These are phyloP conservation scores for Eulithis prunata DNA, from an alignment of 2,888 invertebrate genomes.

Conservation along the genomic window DNA sequence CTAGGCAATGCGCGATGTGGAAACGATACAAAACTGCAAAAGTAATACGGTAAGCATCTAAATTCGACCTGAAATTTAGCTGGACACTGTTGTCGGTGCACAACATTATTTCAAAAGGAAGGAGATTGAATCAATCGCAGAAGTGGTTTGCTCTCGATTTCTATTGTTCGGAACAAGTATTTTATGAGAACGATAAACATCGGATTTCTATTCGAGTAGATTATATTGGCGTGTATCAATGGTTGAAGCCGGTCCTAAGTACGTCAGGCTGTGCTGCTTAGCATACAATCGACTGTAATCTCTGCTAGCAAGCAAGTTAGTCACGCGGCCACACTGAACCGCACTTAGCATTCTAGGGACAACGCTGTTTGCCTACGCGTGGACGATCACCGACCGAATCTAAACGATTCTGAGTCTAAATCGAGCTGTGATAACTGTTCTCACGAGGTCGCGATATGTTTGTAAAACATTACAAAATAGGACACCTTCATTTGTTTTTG, in stretches of 20 bases:
- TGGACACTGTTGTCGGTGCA: neutral
- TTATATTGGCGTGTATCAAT: slow-evolving; percentile 44
- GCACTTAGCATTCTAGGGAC: slow-evolving; percentile 69
- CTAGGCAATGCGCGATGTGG: slow-evolving; percentile 26
- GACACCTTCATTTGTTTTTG: slow-evolving; percentile 45
- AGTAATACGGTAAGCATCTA: neutral
- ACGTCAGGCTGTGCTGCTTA: slow-evolving; percentile 58
- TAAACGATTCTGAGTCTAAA: slow-evolving; percentile 52
- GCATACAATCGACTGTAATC: slow-evolving; percentile 80
- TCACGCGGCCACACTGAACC: slow-evolving; percentile 74
- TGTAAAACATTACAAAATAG: slow-evolving; percentile 68
- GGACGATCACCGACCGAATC: slow-evolving; percentile 65
- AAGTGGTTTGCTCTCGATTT: slow-evolving; percentile 23
- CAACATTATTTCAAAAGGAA: slow-evolving; percentile 14
- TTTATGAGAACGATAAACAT: slow-evolving; percentile 35
- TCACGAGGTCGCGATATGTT: slow-evolving; percentile 74
- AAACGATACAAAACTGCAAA: slow-evolving; percentile 18
- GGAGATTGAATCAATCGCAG: slow-evolving; percentile 13
- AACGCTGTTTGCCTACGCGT: slow-evolving; percentile 67
- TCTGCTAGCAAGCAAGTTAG: slow-evolving; percentile 72
- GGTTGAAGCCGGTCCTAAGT: slow-evolving; percentile 39
- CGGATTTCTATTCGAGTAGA: slow-evolving; percentile 31
- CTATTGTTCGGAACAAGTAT: slow-evolving; percentile 28
- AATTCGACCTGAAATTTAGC: neutral
- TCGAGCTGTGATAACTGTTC: slow-evolving; percentile 75